These are phyloP conservation scores for Discoglossus pictus DNA, from an alignment of 2,797 vertebrate genomes.

Conservation along the genomic window DNA sequence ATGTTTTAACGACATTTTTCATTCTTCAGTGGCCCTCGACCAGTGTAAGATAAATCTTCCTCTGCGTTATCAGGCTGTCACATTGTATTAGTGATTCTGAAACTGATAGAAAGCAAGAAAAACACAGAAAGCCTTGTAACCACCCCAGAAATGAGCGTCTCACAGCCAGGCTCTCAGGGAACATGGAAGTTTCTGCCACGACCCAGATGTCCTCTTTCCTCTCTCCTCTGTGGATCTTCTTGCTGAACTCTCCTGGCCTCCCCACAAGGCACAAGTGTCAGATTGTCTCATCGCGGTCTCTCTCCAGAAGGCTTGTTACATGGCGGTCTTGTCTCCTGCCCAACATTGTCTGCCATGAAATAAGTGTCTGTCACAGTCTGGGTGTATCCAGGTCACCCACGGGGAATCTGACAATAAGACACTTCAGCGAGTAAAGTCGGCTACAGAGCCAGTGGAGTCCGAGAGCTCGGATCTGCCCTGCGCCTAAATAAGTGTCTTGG, in stretches of 20 bases:
- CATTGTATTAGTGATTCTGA: constrained; percentile 24
- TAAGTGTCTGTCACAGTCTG: constrained; percentile 51
- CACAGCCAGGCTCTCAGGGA: constrained; percentile 55
- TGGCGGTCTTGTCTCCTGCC: constrained; percentile 45
- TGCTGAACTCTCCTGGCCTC: constrained; percentile 58
- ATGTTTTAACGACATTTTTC: too few species aligned
- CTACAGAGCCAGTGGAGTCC: constrained; percentile 62
- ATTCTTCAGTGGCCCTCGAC: not conserved
- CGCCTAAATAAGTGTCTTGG: too few species aligned
- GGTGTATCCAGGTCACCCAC: constrained; percentile 62
- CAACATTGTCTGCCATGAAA: constrained; percentile 48
- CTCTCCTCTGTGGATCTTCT: constrained; percentile 24
- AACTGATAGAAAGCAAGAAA: constrained; percentile 29
- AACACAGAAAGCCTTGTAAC: constrained; percentile 32
- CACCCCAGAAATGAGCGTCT: constrained; percentile 25
- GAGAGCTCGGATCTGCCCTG: too few species aligned
- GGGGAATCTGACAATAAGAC: constrained; percentile 70
- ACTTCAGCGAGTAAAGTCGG: constrained; percentile 75
- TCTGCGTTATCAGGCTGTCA: not conserved
- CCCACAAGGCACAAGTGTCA: constrained; percentile 66
- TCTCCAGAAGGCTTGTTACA: constrained; percentile 61
- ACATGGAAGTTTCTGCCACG: constrained; percentile 63
- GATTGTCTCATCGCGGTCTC: constrained; percentile 69
- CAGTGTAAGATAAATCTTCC: not conserved
- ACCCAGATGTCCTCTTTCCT: constrained; percentile 42